These are phyloP conservation scores for Podocnemis expansa DNA, from an alignment of 2,113 vertebrate genomes.

Conservation along the genomic window DNA sequence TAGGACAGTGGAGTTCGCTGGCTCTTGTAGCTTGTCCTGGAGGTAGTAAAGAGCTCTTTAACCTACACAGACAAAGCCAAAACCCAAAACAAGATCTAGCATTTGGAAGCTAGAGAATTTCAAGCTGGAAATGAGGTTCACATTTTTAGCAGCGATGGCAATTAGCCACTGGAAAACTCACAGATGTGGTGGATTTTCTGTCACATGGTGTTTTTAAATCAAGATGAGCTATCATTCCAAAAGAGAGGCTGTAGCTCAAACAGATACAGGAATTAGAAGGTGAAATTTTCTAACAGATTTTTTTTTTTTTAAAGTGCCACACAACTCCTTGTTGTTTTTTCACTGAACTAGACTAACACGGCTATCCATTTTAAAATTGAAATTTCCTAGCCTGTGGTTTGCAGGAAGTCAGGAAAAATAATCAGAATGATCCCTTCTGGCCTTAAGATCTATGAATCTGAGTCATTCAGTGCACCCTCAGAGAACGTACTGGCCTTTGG, in stretches of 20 bases:
- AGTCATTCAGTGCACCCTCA: neutral
- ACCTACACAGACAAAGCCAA: constrained; percentile 13
- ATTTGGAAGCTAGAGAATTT: constrained; percentile 1
- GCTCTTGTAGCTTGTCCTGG: constrained; percentile 27
- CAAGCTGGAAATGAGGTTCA: neutral
- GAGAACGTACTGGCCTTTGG: neutral
- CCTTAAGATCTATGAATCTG: neutral
- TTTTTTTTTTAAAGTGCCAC: too few species aligned
- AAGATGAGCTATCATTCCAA: neutral
- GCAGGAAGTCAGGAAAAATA: neutral
- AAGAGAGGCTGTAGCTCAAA: neutral
- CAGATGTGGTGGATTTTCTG: neutral
- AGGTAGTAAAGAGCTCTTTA: constrained; percentile 49
- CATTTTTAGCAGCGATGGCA: neutral
- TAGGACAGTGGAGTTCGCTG: constrained; percentile 7
- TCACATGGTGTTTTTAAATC: neutral
- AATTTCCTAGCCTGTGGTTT: neutral
- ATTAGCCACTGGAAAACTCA: neutral
- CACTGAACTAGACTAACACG: too few species aligned
- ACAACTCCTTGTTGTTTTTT: too few species aligned
- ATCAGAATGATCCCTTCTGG: too few species aligned
- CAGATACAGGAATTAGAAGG: neutral
- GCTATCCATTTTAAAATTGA: too few species aligned
- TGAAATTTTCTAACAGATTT: neutral
- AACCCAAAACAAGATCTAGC: constrained; percentile 8